Percentiles rank a stretch among this genome's conserved stretches.
Evolutionary conservation across 1,140 invertebrate genomes (phyloP).

Genomic region (Trialeurodes vaporariorum): DNA sequence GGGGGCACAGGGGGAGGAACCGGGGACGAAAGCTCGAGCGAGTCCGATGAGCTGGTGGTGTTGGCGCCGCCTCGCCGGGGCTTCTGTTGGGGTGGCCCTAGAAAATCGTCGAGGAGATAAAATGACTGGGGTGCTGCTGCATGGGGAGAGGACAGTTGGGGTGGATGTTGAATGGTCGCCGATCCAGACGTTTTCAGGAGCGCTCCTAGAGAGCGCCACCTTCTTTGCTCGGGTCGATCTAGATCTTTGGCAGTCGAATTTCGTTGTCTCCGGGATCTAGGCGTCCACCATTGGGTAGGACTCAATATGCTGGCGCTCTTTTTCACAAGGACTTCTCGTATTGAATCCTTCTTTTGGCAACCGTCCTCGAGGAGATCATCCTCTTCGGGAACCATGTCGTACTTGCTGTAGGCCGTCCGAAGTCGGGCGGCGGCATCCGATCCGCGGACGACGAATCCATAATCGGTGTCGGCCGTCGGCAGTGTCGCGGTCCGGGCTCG

Average conservation of each 20-base stretch:
- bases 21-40: slow-evolving; percentile 33
- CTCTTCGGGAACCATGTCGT: slow-evolving; percentile 22
- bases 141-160: slow-evolving; percentile 27
- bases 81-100: slow-evolving; percentile 35
- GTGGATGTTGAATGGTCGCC: slow-evolving; percentile 16
- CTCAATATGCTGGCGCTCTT: slow-evolving; percentile 36
- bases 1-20: slow-evolving; percentile 36
- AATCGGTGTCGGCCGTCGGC: slow-evolving; percentile 26
- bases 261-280: slow-evolving; percentile 8
- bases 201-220: slow-evolving; percentile 40
- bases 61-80: slow-evolving; percentile 18
- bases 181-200: slow-evolving; percentile 32
- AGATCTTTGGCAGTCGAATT: slow-evolving; percentile 24
- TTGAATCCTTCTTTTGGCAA: slow-evolving; percentile 21
- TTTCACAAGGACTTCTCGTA: slow-evolving; percentile 31
- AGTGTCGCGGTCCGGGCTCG: slow-evolving; percentile 39
- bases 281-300: slow-evolving; percentile 33
- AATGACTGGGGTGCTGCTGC: slow-evolving; percentile 43
- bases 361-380: slow-evolving; percentile 18
- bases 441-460: slow-evolving; percentile 26
- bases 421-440: neutral
- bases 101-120: slow-evolving; percentile 40
- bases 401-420: slow-evolving; percentile 12
- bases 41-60: slow-evolving; percentile 24
- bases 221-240: slow-evolving; percentile 31